phyloP scores from a whole-genome alignment of 2,113 vertebrate genomes.

The Delphinus delphis region DNA sequence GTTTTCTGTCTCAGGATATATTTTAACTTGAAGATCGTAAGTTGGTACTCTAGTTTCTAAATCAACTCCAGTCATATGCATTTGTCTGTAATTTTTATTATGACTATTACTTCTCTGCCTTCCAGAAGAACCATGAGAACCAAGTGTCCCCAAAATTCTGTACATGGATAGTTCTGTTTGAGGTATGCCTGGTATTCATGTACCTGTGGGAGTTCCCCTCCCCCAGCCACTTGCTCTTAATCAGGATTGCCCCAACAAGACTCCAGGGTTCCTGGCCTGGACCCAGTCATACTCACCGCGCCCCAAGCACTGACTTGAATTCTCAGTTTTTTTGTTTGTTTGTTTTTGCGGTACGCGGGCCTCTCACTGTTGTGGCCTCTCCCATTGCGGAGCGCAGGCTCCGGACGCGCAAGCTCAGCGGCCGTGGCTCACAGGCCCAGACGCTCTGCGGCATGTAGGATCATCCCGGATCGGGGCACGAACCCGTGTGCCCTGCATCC shows the following conservation, averaged over 20 bases:
- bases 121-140: neutral
- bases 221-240: constrained; percentile 51
- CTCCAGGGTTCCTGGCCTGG: neutral
- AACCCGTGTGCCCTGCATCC: too few relatives aligned
- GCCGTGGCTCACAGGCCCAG: too few relatives aligned
- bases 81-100: neutral
- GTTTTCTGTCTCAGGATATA: neutral
- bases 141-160: constrained; percentile 32
- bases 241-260: neutral
- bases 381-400: too few relatives aligned
- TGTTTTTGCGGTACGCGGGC: too few relatives aligned
- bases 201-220: neutral
- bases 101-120: neutral
- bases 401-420: too few relatives aligned
- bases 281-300: neutral
- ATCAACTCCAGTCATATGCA: neutral
- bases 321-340: neutral
- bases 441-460: too few relatives aligned
- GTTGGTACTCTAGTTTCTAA: neutral
- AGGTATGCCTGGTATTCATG: neutral
- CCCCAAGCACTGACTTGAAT: neutral
- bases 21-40: neutral
- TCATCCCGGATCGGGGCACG: too few relatives aligned
- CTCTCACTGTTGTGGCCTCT: too few relatives aligned
- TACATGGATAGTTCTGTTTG: constrained; percentile 7